Base-by-base conservation (phyloP, 2,797 vertebrate species). In the Urophycis tenuis region DNA sequence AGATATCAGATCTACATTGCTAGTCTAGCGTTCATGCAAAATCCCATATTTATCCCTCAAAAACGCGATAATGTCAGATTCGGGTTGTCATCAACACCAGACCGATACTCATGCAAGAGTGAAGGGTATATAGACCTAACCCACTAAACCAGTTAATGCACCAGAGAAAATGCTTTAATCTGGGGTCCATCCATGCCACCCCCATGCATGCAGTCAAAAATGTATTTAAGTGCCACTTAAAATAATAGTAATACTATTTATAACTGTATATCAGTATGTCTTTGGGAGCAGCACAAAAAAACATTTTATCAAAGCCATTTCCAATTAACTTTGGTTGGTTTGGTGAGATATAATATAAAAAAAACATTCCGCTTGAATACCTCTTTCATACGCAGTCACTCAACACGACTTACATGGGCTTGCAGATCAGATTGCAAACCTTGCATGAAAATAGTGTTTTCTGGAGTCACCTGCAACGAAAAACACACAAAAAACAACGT, bases 381-480 rank as follows among this genome's bases (percentile, higher is more conserved):
- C 92, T 93, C 87, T 83, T 91, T 92, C 89, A 92, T 88, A 92
- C 85, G 92, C 89, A 90, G 91, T 87, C 88, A 92, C 90, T 92
- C 91, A 90, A 86, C 91, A 87, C 84, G 74, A 92, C 90, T 91
- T 93, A 91, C 92, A 93, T 92, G 88, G 88, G 89, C 84, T 76
- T 82, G 86, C 89, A 79, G 91, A 77, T 90, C 86, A 87, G 74
- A 86, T 83, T 80, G 84, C 88, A 92, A 90, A 92, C 86, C 91
- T 87, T 82, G 81, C 86, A 67, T 82, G 85, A 84, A 80, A 73
- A 30, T 15, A 83, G 76, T 1, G 77, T 4, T 73, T 36, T 64
- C 30, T 78, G 22, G 77, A 79, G 36, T 77, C 76, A 75, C 86
- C 91, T 93, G 83, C 0, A 75, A 34, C 74, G 32, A 85, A 34